Percentiles rank a stretch among this genome's conserved stretches.
Evolutionary conservation across 2,113 vertebrate species (phyloP).

Genomic region (Equus przewalskii): DNA sequence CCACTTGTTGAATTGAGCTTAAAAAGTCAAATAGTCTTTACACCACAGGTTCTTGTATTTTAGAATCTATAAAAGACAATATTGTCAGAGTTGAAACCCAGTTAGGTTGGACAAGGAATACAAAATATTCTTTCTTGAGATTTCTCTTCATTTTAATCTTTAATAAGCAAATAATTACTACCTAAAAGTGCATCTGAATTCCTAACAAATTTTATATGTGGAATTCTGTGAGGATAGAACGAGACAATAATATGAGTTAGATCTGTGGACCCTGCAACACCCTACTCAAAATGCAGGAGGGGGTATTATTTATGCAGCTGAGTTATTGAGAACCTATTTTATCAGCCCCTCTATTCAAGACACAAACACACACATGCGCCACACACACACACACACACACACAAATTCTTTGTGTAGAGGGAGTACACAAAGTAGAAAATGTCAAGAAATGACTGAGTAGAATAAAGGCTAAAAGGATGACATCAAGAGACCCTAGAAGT

Average conservation of each 20-base stretch:
- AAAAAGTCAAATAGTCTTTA: neutral
- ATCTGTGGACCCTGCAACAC: neutral
- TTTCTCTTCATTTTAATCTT: slow-evolving; percentile 34
- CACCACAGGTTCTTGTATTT: neutral
- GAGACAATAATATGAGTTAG: neutral
- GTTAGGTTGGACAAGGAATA: neutral
- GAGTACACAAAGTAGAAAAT: neutral
- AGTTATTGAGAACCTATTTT: neutral
- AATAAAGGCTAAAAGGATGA: neutral
- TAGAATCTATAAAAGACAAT: neutral
- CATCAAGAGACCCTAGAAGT: neutral
- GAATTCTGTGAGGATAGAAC: neutral
- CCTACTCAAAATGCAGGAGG: neutral
- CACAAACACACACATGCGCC: neutral
- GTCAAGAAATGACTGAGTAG: neutral
- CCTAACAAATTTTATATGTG: neutral
- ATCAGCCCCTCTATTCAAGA: neutral
- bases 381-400: neutral
- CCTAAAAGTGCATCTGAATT: neutral
- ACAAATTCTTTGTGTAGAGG: neutral
- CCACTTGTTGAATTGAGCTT: neutral
- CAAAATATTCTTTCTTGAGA: neutral
- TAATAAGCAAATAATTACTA: neutral
- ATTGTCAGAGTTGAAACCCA: neutral
- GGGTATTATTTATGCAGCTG: neutral